Conservation (phyloP, 2,888 invertebrate species). For the Cactoblastis cactorum region DNA sequence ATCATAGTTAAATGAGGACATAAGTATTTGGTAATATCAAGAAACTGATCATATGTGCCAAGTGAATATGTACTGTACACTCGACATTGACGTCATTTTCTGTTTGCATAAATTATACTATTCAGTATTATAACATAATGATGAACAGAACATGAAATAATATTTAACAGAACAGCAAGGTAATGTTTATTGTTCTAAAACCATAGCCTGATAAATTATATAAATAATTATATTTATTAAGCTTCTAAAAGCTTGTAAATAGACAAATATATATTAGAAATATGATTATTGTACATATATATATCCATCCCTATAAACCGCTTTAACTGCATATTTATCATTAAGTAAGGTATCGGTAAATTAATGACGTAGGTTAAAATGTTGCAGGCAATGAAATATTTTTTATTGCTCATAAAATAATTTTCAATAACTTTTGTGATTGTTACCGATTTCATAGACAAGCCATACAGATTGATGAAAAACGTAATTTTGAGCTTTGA, state of each 20-base stretch:
- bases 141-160: background rate
- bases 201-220: background rate
- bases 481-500: conserved; percentile 21
- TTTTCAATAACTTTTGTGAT: no score
- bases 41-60: background rate
- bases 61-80: conserved; percentile 14
- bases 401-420: no score
- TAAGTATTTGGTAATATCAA: conserved; percentile 5
- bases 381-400: no score
- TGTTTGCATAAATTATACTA: conserved; percentile 10
- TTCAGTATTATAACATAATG: background rate
- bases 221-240: no score
- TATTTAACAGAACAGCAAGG: background rate
- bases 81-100: conserved; percentile 27
- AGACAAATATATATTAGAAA: background rate
- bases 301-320: no score
- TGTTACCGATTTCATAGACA: no score
- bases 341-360: no score
- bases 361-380: no score
- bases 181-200: background rate
- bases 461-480: no score
- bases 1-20: conserved; percentile 4
- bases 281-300: background rate
- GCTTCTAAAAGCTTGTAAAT: background rate
- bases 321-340: no score